These are phyloP conservation scores for Lithodes maja DNA, from an alignment of 2,888 invertebrate genomes.

Conservation along the genomic window DNA sequence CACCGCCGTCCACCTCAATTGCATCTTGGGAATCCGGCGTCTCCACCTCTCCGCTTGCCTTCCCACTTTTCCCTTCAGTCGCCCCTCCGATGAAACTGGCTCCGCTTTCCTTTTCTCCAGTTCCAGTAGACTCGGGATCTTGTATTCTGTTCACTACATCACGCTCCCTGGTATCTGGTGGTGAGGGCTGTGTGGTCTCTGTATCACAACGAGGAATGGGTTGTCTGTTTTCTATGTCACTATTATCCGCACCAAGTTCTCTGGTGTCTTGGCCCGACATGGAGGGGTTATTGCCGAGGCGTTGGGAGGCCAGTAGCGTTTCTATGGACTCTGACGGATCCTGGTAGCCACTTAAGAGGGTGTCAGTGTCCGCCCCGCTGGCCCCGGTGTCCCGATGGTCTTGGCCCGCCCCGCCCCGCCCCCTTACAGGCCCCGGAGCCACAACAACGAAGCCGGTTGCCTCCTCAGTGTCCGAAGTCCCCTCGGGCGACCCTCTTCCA, in stretches of 20 bases:
- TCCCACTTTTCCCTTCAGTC: background rate
- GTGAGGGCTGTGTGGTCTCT: no score
- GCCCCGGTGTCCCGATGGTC: background rate
- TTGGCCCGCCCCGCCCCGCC: background rate
- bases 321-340: conserved; percentile 50
- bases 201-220: no score
- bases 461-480: conserved; percentile 56
- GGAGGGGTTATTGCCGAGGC: background rate
- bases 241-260: no score
- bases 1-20: background rate
- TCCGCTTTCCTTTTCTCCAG: no score
- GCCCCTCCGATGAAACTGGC: no score
- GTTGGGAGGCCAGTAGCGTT: conserved; percentile 12
- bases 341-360: conserved; percentile 23
- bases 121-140: no score
- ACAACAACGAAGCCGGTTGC: conserved; percentile 41
- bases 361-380: background rate
- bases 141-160: no score
- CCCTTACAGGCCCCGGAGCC: background rate
- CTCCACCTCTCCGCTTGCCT: background rate
- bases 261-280: background rate
- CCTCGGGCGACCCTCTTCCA: conserved; percentile 54
- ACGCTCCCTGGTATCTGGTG: no score
- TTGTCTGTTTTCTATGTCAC: background rate
- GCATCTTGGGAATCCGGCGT: conserved; percentile 6